A percentile compares a stretch with the other conserved stretches of the same genome.
Conservation (phyloP, 1,140 invertebrate species). For the Brachystomella parvula region DNA sequence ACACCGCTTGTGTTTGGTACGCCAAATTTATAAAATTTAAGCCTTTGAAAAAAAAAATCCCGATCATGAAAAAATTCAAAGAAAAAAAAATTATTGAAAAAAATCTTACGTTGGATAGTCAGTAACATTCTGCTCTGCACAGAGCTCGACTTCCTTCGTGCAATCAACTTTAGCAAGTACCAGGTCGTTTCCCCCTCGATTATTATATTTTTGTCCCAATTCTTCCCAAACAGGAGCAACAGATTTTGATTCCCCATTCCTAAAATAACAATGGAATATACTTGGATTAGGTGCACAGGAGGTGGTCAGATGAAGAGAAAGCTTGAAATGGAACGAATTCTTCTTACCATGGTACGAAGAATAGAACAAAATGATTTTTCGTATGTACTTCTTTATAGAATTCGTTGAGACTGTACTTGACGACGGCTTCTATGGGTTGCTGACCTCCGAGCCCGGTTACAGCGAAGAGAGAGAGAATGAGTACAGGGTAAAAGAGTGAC, state of each 20-base stretch:
- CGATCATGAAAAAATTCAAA: slow-evolving; percentile 6
- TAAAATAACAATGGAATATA: slow-evolving; percentile 42
- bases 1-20: slow-evolving; percentile 48
- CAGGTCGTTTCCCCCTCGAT: slow-evolving; percentile 52
- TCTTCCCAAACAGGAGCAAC: slow-evolving; percentile 62
- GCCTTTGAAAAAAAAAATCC: slow-evolving; percentile 41
- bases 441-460: not conserved
- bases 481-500: not conserved
- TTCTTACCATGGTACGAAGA: slow-evolving; percentile 69
- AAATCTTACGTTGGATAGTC: slow-evolving; percentile 58
- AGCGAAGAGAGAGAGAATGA: not conserved
- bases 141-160: slow-evolving; percentile 59
- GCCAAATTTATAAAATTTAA: slow-evolving; percentile 65
- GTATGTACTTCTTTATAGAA: slow-evolving; percentile 52
- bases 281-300: slow-evolving; percentile 24
- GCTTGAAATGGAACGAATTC: slow-evolving; percentile 8
- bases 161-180: slow-evolving; percentile 69
- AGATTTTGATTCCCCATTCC: slow-evolving; percentile 64
- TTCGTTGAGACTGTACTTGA: slow-evolving; percentile 46
- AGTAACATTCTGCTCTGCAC: slow-evolving; percentile 63
- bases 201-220: slow-evolving; percentile 59
- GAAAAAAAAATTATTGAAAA: slow-evolving; percentile 15
- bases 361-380: slow-evolving; percentile 66
- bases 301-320: slow-evolving; percentile 4
- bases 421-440: slow-evolving; percentile 20